Evolutionary conservation across 2,888 invertebrate genomes (phyloP).

Genomic region (Plebejus anna): DNA sequence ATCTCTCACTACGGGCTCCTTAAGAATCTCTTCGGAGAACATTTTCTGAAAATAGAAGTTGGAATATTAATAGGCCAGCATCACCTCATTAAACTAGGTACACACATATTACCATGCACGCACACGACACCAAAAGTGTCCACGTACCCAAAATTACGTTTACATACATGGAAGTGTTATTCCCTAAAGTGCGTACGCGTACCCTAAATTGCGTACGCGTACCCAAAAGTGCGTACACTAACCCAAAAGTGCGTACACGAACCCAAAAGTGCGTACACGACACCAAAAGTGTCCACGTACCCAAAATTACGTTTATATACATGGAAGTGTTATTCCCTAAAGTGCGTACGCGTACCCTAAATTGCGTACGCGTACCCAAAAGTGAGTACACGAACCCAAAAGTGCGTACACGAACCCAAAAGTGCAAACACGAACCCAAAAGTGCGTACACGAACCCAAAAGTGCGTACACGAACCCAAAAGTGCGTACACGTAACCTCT

Average conservation of each 20-base stretch:
- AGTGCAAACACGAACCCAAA: neutral
- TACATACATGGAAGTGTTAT: neutral
- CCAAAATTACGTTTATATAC: too few species aligned
- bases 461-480: neutral
- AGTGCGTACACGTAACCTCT: neutral
- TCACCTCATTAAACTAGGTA: too few species aligned
- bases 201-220: neutral
- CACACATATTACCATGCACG: too few species aligned
- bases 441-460: too few species aligned
- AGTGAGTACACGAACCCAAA: neutral
- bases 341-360: neutral
- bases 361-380: neutral
- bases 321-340: neutral
- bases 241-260: neutral
- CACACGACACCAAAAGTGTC: too few species aligned
- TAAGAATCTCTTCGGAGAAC: constrained; percentile 69
- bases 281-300: too few species aligned
- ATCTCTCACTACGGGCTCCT: constrained; percentile 79
- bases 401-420: neutral
- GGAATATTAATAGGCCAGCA: neutral
- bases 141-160: too few species aligned
- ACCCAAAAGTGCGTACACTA: neutral
- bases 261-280: neutral
- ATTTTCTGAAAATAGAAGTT: constrained; percentile 54
- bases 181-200: neutral